Conservation (phyloP, 1,140 invertebrate species). For the Orchesella cincta region DNA sequence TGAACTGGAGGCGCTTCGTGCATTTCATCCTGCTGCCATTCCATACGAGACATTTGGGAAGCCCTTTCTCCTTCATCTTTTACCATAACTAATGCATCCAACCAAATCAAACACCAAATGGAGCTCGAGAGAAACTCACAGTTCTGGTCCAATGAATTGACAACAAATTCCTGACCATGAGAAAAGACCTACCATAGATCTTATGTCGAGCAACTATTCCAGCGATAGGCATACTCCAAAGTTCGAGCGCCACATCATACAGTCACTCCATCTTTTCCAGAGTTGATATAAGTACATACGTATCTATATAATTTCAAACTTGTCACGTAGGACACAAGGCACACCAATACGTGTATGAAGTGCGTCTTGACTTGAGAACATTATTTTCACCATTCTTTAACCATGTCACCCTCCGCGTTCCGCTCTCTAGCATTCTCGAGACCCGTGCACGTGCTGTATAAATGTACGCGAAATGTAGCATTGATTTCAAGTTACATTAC, state of each 20-base stretch:
- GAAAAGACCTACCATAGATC: constrained; percentile 17
- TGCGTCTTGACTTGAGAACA: constrained; percentile 18
- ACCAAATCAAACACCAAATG: constrained; percentile 29
- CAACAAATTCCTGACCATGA: constrained; percentile 33
- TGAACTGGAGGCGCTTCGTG: neutral
- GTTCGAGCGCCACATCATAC: too few relatives aligned
- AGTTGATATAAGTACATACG: too few relatives aligned
- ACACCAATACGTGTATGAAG: neutral
- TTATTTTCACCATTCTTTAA: constrained; percentile 24
- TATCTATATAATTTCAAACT: constrained; percentile 28
- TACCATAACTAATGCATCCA: constrained; percentile 22
- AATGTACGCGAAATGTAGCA: too few relatives aligned
- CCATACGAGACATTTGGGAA: too few relatives aligned
- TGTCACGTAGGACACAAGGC: constrained; percentile 17
- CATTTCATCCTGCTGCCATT: too few relatives aligned
- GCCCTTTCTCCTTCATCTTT: constrained; percentile 10
- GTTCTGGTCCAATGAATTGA: constrained; percentile 38
- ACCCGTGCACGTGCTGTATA: too few relatives aligned
- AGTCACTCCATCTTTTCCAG: too few relatives aligned
- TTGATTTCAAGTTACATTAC: too few relatives aligned
- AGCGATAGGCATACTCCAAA: too few relatives aligned
- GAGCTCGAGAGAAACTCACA: constrained; percentile 34
- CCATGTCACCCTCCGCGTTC: neutral
- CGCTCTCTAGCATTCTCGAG: too few relatives aligned
- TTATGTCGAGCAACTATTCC: too few relatives aligned